phyloP scores from a whole-genome alignment of 2,888 invertebrate species.

The Acrobasis consociella region DNA sequence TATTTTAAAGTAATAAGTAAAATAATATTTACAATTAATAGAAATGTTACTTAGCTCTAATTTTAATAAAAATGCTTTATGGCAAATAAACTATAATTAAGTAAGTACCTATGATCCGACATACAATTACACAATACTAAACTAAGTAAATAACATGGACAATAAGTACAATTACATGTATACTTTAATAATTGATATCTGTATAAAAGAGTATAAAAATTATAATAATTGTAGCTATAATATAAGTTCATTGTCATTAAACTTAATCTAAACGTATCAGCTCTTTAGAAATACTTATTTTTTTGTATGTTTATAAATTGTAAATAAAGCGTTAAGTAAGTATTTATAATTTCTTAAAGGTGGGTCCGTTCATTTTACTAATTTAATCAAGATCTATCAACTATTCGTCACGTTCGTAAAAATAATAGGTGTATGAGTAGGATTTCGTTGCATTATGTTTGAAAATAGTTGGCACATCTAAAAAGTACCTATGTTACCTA shows the following conservation, averaged over 20 bases:
- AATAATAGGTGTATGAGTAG: background rate
- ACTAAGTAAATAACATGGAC: background rate
- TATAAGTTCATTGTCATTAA: slow-evolving; percentile 3
- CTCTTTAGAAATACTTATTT: slow-evolving; percentile 1
- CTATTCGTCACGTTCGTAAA: background rate
- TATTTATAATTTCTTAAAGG: slow-evolving; percentile 18
- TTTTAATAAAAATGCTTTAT: slow-evolving; percentile 12
- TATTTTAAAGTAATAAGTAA: slow-evolving; percentile 9
- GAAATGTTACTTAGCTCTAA: background rate
- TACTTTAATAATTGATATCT: background rate
- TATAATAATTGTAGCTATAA: background rate
- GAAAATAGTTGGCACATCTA: background rate
- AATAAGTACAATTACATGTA: slow-evolving; percentile 7
- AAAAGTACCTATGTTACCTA: background rate
- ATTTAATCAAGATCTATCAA: background rate
- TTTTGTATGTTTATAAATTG: slow-evolving; percentile 6
- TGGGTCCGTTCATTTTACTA: slow-evolving; percentile 13
- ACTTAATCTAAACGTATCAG: background rate
- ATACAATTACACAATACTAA: background rate
- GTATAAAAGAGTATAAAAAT: slow-evolving; percentile 10
- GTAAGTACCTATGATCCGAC: slow-evolving; percentile 5
- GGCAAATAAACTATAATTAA: slow-evolving; percentile 9
- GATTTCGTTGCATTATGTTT: background rate
- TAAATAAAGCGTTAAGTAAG: slow-evolving; percentile 6
- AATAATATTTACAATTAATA: slow-evolving; percentile 11